Conservation (phyloP, 2,113 vertebrate genomes). For the Sylvietta virens region DNA sequence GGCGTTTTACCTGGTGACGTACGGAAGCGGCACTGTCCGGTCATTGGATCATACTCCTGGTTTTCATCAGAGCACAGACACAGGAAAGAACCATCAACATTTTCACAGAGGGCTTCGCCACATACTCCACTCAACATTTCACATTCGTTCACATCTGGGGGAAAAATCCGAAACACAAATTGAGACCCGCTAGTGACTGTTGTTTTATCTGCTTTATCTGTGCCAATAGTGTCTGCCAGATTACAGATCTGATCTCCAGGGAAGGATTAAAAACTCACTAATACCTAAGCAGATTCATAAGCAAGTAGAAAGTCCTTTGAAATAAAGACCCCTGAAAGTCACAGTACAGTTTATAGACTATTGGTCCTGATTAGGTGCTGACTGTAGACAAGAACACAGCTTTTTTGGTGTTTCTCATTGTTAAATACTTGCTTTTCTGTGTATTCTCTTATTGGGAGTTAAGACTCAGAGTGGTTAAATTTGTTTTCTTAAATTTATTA, state of each 20-base stretch:
- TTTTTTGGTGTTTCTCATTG: not conserved
- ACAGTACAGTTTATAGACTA: not conserved
- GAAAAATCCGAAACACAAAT: not conserved
- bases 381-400: not conserved
- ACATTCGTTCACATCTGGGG: slow-evolving; percentile 94
- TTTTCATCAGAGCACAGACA: slow-evolving; percentile 85
- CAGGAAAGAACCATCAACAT: slow-evolving; percentile 87
- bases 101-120: slow-evolving; percentile 91
- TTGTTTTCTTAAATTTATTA: not conserved
- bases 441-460: not conserved
- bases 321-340: not conserved
- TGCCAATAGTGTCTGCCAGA: not conserved
- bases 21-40: slow-evolving; percentile 82
- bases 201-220: slow-evolving; percentile 6
- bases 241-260: not conserved
- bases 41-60: slow-evolving; percentile 89
- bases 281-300: not conserved
- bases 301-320: not conserved
- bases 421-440: not conserved
- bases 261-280: not conserved
- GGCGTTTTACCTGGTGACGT: slow-evolving; percentile 75
- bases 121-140: slow-evolving; percentile 89
- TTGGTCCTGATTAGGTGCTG: not conserved
- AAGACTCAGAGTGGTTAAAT: not conserved
- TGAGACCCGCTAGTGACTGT: not conserved